Evolutionary conservation across 1,140 invertebrate species (phyloP).

Genomic region (Choristoneura fumiferana): DNA sequence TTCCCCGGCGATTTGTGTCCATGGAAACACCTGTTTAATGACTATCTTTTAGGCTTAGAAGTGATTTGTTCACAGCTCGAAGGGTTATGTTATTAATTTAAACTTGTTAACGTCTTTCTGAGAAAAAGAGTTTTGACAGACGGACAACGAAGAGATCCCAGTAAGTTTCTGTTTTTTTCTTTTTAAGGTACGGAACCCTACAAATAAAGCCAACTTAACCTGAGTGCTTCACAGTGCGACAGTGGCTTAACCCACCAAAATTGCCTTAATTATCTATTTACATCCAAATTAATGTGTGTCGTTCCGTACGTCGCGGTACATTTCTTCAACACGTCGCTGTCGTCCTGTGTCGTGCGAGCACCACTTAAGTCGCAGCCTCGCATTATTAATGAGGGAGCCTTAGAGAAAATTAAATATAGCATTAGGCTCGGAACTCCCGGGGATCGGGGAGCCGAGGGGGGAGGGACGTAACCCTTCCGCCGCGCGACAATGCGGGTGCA

Average conservation of each 20-base stretch:
- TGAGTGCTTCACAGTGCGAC: too few relatives aligned
- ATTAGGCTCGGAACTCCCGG: conserved; percentile 73
- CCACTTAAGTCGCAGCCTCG: conserved; percentile 75
- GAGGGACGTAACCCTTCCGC: conserved; percentile 65
- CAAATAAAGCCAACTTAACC: too few relatives aligned
- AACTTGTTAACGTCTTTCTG: too few relatives aligned
- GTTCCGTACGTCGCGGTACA: background rate
- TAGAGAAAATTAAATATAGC: conserved; percentile 79
- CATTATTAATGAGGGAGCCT: conserved; percentile 77
- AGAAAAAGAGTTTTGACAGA: too few relatives aligned
- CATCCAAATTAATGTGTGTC: conserved; percentile 12
- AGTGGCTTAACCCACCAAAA: background rate
- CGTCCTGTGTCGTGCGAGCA: conserved; percentile 62
- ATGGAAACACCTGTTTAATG: too few relatives aligned
- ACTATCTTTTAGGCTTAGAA: too few relatives aligned
- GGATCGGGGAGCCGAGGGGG: conserved; percentile 46
- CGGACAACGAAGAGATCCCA: too few relatives aligned
- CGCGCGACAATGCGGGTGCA: conserved; percentile 75
- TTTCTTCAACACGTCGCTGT: conserved; percentile 20
- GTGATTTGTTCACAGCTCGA: too few relatives aligned
- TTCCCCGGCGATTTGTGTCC: too few relatives aligned
- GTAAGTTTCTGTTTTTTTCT: too few relatives aligned
- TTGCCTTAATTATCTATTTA: conserved; percentile 15
- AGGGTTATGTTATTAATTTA: too few relatives aligned
- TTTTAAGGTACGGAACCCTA: too few relatives aligned